phyloP scores from a whole-genome alignment of 2,113 vertebrate species.

The Xyrauchen texanus region DNA sequence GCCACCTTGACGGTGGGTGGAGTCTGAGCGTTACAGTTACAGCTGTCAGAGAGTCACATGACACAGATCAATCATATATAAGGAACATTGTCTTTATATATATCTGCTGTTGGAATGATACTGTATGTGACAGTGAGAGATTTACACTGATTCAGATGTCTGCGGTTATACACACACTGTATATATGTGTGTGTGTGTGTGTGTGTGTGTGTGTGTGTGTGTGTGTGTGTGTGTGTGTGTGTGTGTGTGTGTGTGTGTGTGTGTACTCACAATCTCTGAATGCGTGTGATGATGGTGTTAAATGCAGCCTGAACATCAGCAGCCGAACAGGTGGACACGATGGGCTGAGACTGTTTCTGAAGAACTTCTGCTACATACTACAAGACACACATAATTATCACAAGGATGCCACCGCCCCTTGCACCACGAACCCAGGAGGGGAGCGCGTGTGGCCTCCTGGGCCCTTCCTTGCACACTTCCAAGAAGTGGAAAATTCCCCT shows the following conservation, averaged over 20 bases:
- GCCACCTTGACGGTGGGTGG: slow-evolving; percentile 71
- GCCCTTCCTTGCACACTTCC: no score
- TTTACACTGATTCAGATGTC: neutral
- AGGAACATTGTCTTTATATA: no score
- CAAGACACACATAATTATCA: neutral
- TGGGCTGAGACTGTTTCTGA: slow-evolving; percentile 64
- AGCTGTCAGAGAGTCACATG: slow-evolving; percentile 51
- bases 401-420: no score
- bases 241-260: neutral
- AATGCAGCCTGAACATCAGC: slow-evolving; percentile 72
- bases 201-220: neutral
- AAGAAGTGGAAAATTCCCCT: no score
- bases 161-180: no score
- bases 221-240: neutral
- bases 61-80: no score
- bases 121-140: no score
- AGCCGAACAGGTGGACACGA: slow-evolving; percentile 68
- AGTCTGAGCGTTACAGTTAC: slow-evolving; percentile 72
- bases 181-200: neutral
- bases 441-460: no score
- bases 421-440: no score
- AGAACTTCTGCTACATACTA: slow-evolving; percentile 71
- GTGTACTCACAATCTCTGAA: slow-evolving; percentile 69
- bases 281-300: slow-evolving; percentile 69
- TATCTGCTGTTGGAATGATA: no score